Conservation (phyloP, 2,888 invertebrate species). For the Leptothorax acervorum region DNA sequence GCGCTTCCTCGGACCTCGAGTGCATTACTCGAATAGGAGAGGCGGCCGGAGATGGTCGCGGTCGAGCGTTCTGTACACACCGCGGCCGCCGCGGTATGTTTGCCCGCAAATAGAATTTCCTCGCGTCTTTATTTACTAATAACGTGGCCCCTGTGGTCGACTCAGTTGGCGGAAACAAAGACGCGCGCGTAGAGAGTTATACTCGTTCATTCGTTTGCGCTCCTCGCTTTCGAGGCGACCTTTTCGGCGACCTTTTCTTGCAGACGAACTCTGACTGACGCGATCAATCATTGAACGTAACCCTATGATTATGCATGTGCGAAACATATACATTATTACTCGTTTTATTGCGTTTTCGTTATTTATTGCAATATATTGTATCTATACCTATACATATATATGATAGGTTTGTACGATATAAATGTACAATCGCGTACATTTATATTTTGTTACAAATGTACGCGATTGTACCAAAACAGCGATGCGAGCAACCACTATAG, state of each 20-base stretch:
- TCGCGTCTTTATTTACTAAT: constrained; percentile 77
- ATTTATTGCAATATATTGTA: neutral
- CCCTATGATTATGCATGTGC: neutral
- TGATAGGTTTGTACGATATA: no score
- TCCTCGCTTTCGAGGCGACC: neutral
- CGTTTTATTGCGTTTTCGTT: neutral
- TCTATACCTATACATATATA: no score
- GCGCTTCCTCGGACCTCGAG: constrained; percentile 52
- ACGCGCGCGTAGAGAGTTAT: neutral
- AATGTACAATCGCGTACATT: no score
- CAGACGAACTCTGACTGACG: neutral
- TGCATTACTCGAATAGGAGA: constrained; percentile 68
- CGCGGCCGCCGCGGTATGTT: constrained; percentile 69
- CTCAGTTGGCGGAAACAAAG: constrained; percentile 36
- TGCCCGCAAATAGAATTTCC: constrained; percentile 76
- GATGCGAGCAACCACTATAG: neutral
- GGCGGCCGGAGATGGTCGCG: constrained; percentile 62
- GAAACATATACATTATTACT: neutral
- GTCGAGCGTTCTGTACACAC: constrained; percentile 74
- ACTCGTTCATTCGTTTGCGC: constrained; percentile 9
- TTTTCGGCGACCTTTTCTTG: neutral
- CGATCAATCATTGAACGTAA: neutral
- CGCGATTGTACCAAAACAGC: neutral
- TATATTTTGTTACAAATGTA: neutral
- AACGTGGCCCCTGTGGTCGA: constrained; percentile 66